A percentile compares a stretch with the other conserved stretches of the same genome.
Evolutionary conservation across 2,113 vertebrate genomes (phyloP).

Genomic region (Hippoglossus stenolepis): DNA sequence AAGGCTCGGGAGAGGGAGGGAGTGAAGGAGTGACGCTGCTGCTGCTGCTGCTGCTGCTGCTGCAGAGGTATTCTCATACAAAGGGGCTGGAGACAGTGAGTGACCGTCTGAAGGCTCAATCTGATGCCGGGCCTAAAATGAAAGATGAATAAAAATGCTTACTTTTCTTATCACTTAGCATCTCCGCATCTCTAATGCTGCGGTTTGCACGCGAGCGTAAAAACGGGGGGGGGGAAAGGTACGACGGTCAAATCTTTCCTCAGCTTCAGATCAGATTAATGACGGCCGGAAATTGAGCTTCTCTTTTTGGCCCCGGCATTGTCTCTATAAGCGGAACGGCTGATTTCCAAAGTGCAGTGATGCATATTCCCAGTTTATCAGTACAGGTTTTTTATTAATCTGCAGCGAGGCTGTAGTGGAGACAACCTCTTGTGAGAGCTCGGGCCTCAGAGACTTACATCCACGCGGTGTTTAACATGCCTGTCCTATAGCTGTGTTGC

Average conservation of each 20-base stretch:
- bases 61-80: conserved; percentile 76
- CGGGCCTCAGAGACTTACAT: conserved; percentile 9
- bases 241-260: conserved; percentile 31
- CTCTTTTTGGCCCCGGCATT: conserved; percentile 42
- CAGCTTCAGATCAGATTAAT: conserved; percentile 78
- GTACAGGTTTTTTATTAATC: conserved; percentile 53
- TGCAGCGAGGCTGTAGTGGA: conserved; percentile 53
- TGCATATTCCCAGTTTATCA: conserved; percentile 66
- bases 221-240: not conserved
- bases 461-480: conserved; percentile 49
- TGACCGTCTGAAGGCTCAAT: conserved; percentile 70
- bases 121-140: conserved; percentile 71
- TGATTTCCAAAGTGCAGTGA: conserved; percentile 40
- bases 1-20: conserved; percentile 30
- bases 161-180: conserved; percentile 38
- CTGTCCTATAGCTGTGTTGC: conserved; percentile 45
- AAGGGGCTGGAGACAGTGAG: conserved; percentile 66
- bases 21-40: too few relatives aligned
- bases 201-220: not conserved
- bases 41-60: conserved; percentile 53
- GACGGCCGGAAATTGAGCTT: conserved; percentile 66
- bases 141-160: conserved; percentile 64
- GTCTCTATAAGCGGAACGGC: conserved; percentile 51
- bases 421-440: conserved; percentile 44
- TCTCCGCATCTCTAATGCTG: not conserved